phyloP scores from a whole-genome alignment of 2,888 invertebrate genomes.

The Melitaea athalia region DNA sequence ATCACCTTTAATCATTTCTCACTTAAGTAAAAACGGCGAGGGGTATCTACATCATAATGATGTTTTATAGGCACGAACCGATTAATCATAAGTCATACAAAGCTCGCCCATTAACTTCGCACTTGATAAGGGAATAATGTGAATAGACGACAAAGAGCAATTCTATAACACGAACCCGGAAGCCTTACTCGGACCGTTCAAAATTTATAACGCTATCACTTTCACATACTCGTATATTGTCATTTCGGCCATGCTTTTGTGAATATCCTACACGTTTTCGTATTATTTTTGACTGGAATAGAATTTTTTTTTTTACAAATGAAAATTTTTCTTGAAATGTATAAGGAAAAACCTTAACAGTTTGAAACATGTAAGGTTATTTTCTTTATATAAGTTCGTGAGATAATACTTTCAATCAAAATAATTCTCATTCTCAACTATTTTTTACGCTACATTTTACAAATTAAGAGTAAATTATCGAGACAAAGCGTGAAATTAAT shows the following conservation, averaged over 20 bases:
- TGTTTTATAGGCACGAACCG: conserved; percentile 70
- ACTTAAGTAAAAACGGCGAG: conserved; percentile 67
- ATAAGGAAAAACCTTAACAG: no score
- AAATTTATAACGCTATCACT: conserved; percentile 74
- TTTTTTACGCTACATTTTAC: no score
- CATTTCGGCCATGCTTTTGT: conserved; percentile 46
- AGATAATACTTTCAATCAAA: no score
- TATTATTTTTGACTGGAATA: neutral
- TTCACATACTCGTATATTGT: conserved; percentile 65
- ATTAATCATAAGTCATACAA: conserved; percentile 80
- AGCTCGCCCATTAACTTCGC: conserved; percentile 79
- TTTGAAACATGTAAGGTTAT: no score
- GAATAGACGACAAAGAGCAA: conserved; percentile 70
- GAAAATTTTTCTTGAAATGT: no score
- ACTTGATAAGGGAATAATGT: conserved; percentile 80
- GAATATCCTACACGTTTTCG: conserved; percentile 20
- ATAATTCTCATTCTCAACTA: no score
- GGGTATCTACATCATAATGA: conserved; percentile 78
- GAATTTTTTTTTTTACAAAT: neutral
- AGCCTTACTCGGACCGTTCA: conserved; percentile 48
- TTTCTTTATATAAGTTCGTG: no score
- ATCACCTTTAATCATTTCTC: conserved; percentile 43
- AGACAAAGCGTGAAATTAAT: no score
- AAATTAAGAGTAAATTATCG: no score
- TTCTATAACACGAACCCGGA: conserved; percentile 52